Evolutionary conservation across 2,113 vertebrate genomes (phyloP), one percentile per base, ranked within the genome.

Genomic region (Polyodon spathula): DNA sequence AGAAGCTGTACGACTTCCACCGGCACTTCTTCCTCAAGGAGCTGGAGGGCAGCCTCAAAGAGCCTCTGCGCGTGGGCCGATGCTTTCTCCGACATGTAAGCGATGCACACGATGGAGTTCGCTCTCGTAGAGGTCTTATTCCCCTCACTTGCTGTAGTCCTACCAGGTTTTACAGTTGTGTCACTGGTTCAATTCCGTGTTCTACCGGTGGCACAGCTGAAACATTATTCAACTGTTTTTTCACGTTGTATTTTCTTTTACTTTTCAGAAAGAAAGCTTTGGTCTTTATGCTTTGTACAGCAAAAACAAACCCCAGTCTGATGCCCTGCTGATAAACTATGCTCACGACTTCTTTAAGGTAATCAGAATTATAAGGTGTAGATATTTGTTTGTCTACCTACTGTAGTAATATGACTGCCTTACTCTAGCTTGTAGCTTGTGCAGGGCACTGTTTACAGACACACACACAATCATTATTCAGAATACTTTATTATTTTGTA

Each of bases 1-100:
- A 89, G 58, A 88, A 87, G 63, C 82, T 89, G 37, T 73, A 81
- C 4, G 86, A 89, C 63, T 89, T 89, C 71, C 87, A 89, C 68
- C 72, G 66, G 6, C 87, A 81, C 62, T 68, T 80, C 56, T 89
- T 89, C 66, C 69, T 84, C 9, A 66, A 74, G 9, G 86, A 87
- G 68, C 55, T 89, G 65, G 80, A 89, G 66, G 64, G 64, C 69
- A 82, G 84, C 15, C 12, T 74, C 54, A 64, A 42, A 1, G 79
- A 87, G 15, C 83, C 86, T 27, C 74, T 83, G 65, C 66, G 79
- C 60, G 82, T 86, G 46, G 87, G 86, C 14, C 77, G 77, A 63
- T 83, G 86, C 68, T 87, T 89, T 65, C 64, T 88, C 11, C 73
- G 69, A 72, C 84, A 89, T 15, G 87, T 89, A 65, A 65, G 86